Base-by-base conservation (phyloP, 2,797 vertebrate species). In the Manis pentadactyla region DNA sequence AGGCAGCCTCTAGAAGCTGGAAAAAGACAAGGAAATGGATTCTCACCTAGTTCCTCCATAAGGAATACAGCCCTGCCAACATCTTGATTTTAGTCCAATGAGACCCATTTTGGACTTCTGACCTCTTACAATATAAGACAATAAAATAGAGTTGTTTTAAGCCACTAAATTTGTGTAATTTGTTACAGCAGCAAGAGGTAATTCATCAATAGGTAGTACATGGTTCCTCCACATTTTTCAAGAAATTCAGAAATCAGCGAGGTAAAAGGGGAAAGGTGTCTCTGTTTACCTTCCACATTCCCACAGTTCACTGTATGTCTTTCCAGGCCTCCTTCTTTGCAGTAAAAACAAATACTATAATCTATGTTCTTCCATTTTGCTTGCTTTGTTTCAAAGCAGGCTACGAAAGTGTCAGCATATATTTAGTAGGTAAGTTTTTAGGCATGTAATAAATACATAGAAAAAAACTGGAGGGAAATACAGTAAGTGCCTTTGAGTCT, bases 301-400 rank as follows among this genome's bases (percentile, higher is more conserved):
- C 42, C 78, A 61, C 46, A 57, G 31, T 77, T 78, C 57, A 73
- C 11, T 42, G 4, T 71, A 37, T 37, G 51, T 57, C 25, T 29
- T 90, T 74, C 37, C 25, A 39, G 34, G 34, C 27, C 61, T 73
- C 96, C 88, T 92, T 69, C 55, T 78, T 4, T 51, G 39, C 21
- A 42, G 1, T 64, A 57, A 79, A 34, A 79, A 79, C 37, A 25
- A 25, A 29, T 12, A 23, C 49, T 55, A 78, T 34, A 87, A 55
- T 4, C 12, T 77, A 34, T 15, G 13, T 17, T 59, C 66, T 73
- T 93, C 27, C 55, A 9, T 68, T 79, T 92, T 73, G 53, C 3
- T 87, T 57, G 57, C 88, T 93, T 78, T 23, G 37, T 51, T 81
- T 94, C 64, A 93, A 86, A 95, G 79, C 27, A 78, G 42, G 69